A percentile compares a stretch with the other conserved stretches of the same genome.
phyloP scores from a whole-genome alignment of 2,797 vertebrate species.

The Cuculus canorus region DNA sequence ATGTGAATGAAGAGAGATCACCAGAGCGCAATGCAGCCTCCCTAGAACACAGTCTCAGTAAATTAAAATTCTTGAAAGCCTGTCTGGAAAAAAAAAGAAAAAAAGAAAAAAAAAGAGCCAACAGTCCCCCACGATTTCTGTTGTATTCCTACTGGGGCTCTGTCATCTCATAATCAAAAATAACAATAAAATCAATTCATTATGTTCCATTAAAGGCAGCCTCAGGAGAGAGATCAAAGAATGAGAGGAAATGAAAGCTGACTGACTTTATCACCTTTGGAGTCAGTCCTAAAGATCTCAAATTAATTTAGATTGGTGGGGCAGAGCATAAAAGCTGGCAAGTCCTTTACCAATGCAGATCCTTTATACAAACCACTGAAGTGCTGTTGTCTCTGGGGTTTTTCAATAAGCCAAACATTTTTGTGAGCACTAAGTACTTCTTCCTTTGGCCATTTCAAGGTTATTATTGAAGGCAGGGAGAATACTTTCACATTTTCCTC shows the following conservation, averaged over 20 bases:
- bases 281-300: slow-evolving; percentile 55
- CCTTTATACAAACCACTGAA: not conserved
- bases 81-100: not conserved
- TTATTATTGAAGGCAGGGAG: not conserved
- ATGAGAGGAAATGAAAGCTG: slow-evolving; percentile 63
- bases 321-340: slow-evolving; percentile 29
- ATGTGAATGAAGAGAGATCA: not conserved
- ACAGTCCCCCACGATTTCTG: not conserved
- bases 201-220: slow-evolving; percentile 21
- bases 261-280: slow-evolving; percentile 62
- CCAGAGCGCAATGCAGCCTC: not conserved
- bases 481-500: slow-evolving; percentile 17
- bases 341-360: not conserved
- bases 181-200: slow-evolving; percentile 66
- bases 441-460: slow-evolving; percentile 44
- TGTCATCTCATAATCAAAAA: slow-evolving; percentile 42
- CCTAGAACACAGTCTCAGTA: not conserved
- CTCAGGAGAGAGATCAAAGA: slow-evolving; percentile 64
- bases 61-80: not conserved
- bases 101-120: no score
- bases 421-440: not conserved
- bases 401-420: slow-evolving; percentile 8
- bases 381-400: not conserved
- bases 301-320: slow-evolving; percentile 60
- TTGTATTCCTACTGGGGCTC: not conserved